Evolutionary conservation across 2,797 vertebrate genomes (phyloP), one percentile per base, ranked within the genome.

Genomic region (Galagoides demidoff): DNA sequence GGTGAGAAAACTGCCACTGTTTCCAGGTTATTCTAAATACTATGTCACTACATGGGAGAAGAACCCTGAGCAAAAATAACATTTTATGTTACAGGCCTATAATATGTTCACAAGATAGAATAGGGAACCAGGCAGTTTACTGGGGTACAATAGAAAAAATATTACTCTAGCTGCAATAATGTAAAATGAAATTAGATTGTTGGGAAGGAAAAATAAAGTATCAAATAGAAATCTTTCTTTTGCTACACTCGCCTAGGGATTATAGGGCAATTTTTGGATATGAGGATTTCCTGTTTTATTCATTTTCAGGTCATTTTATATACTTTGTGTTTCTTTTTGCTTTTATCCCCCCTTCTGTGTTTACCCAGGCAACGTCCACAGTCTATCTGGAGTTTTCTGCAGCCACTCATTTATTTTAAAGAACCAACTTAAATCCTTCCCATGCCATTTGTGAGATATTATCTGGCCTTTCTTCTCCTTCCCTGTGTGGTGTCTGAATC

Each of bases 251-350:
- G 94, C 82, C 71, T 78, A 61, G n/a, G 57, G 61, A 95, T 95
- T 95, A 95, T 16, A 95, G 77, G n/a, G 61, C 55, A 96, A 96
- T 96, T 97, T 97, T 97, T 29, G 93, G 87, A 94, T 95, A 96
- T 92, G 73, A 97, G 59, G 93, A 93, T 96, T 96, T 97, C 37
- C 64, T 94, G 16, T 90, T 96, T 96, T 97, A 93, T 93, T 92
- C 78, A 83, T 64, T 61, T 55, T 87, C 43, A 95, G 34, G 85
- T 74, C 77, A 68, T 92, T 97, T 89, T 93, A 43, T 85, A 76
- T 49, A 92, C 5, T 74, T 25, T 89, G 49, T 84, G 22, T 31
- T 92, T 74, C 55, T 68, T 78, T 49, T 22, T 37, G 31, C 4
- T 57, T 63, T 81, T 10, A 37, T 64, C 57, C 61, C 13, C 3